Base-by-base conservation (phyloP, 2,113 vertebrate genomes). In the Scartelaos histophorus region DNA sequence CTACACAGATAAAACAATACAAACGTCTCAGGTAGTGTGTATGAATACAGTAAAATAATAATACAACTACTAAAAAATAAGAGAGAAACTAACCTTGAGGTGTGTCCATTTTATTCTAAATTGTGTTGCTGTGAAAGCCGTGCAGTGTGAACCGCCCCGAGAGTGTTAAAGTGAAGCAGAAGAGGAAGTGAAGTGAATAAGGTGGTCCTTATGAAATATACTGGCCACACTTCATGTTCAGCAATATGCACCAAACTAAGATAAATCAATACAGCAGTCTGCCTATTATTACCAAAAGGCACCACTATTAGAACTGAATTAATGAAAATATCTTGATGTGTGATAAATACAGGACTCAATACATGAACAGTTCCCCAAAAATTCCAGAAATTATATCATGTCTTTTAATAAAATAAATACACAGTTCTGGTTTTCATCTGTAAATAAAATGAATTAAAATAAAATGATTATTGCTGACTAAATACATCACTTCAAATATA, bases 131-230 rank as follows among this genome's bases (percentile, higher is more conserved):
- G 51, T n/a, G 43, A 74, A 60, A 76, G 13, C 22, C 61, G 45
- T 45, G 16, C 15, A 43, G 25, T 51, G 34, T 54, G 3, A 70
- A 49, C 46, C 47, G 60, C 45, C 70, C 3, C 38, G 13, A 0
- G 70, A 70, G 11, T 2, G 61, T 79, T 74, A 78, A 73, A 88
- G 17, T 0, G 7, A 74, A 35, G 13, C 0, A 77, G n/a, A 89
- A 83, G 85, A 88, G 91, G 92, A 93, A 93, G 89, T 87, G 58
- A 9, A 66, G 49, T 22, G 29, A 17, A 75, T 43, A 57, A 73
- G 43, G 53, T 58, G 10, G 73, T 88, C 84, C 77, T 70, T 77
- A 61, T 58, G 25, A 73, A 10, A 12, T 60, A 64, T 58, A 35
- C n/a, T 22, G 54, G 46, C 67, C 70, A 3, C n/a, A 69, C 2